Evolutionary conservation across 1,140 invertebrate genomes (phyloP).

Genomic region (Antheraea pernyi): DNA sequence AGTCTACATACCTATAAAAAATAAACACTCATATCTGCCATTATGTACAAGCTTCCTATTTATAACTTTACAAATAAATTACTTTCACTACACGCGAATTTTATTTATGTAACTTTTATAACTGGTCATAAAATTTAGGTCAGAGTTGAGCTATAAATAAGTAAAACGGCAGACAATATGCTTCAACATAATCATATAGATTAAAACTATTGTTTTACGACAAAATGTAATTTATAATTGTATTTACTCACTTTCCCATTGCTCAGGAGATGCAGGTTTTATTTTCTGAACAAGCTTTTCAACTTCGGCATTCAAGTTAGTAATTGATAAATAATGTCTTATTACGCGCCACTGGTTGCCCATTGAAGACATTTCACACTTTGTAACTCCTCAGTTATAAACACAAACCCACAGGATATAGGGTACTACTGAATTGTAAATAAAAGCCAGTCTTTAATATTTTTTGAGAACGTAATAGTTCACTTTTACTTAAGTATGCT

Average conservation of each 20-base stretch:
- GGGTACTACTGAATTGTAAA: too few species aligned
- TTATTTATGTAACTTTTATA: slow-evolving; percentile 22
- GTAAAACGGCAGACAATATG: too few species aligned
- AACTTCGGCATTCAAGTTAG: slow-evolving; percentile 60
- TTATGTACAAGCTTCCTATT: too few species aligned
- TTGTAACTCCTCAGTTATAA: background rate
- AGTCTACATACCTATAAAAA: too few species aligned
- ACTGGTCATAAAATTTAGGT: too few species aligned
- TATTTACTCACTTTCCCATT: slow-evolving; percentile 68
- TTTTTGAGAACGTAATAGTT: background rate
- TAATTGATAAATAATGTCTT: slow-evolving; percentile 64
- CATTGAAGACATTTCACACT: slow-evolving; percentile 58
- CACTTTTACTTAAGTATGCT: background rate
- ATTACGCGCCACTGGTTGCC: slow-evolving; percentile 67
- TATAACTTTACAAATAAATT: too few species aligned
- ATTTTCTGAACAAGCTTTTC: slow-evolving; percentile 68
- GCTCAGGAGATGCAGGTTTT: slow-evolving; percentile 62
- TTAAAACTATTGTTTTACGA: too few species aligned
- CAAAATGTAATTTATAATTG: too few species aligned
- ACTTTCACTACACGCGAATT: slow-evolving; percentile 11
- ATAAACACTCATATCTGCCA: too few species aligned
- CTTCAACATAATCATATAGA: too few species aligned
- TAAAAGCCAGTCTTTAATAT: background rate
- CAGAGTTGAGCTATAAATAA: slow-evolving; percentile 30
- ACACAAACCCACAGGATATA: too few species aligned